phyloP scores from a whole-genome alignment of 1,140 invertebrate genomes.

The Drosophila melanica region DNA sequence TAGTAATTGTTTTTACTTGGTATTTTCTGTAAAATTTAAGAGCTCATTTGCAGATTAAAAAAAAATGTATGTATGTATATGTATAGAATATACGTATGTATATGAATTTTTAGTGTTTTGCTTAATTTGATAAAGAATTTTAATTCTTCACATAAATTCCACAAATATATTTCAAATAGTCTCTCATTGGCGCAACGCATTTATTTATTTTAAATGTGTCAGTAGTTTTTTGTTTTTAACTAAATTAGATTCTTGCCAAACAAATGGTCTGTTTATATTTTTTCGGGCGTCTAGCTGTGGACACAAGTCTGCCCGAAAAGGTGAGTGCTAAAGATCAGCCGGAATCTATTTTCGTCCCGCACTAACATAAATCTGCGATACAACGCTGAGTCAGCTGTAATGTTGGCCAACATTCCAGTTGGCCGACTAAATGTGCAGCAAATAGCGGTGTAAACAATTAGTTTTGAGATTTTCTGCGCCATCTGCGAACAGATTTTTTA shows the following conservation, averaged over 20 bases:
- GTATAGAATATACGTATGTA: not conserved
- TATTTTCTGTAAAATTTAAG: no score
- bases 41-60: no score
- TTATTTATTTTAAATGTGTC: constrained; percentile 60
- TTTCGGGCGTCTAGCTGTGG: constrained; percentile 17
- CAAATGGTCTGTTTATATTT: constrained; percentile 37
- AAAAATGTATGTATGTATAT: not conserved
- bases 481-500: constrained; percentile 53
- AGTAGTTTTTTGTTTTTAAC: constrained; percentile 27
- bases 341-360: constrained; percentile 30
- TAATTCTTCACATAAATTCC: constrained; percentile 20
- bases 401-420: constrained; percentile 44
- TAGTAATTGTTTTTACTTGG: no score
- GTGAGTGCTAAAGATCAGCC: constrained; percentile 39
- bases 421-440: constrained; percentile 31
- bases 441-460: constrained; percentile 62
- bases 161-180: constrained; percentile 21
- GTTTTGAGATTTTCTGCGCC: constrained; percentile 46
- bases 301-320: constrained; percentile 25
- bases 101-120: not conserved
- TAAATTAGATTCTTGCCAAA: constrained; percentile 52
- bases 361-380: not conserved
- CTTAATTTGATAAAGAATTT: constrained; percentile 24
- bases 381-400: constrained; percentile 45
- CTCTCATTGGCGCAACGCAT: constrained; percentile 27